A percentile compares a stretch with the other conserved stretches of the same genome.
These are phyloP conservation scores for Leptopilina boulardi DNA, from an alignment of 1,140 invertebrate species.

Conservation along the genomic window DNA sequence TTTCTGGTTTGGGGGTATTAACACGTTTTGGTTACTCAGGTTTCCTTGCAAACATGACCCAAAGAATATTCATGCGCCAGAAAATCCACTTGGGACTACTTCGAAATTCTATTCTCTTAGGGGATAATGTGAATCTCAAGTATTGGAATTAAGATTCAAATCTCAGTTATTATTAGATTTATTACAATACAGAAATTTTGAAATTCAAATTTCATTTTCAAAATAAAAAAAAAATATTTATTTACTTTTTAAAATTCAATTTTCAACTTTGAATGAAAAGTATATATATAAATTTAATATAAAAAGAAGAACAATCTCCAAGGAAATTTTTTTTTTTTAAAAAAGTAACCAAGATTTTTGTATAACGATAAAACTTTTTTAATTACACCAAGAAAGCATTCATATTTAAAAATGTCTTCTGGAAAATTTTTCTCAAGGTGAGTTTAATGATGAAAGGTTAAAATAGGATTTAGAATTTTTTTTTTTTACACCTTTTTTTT, in stretches of 20 bases:
- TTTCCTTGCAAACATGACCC: constrained; percentile 20
- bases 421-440: too few species aligned
- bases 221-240: too few species aligned
- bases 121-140: constrained; percentile 28
- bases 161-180: background rate
- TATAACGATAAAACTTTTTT: too few species aligned
- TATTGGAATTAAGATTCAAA: constrained; percentile 22
- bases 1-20: constrained; percentile 19
- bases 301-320: too few species aligned
- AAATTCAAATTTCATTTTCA: background rate
- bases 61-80: constrained; percentile 32
- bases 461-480: background rate
- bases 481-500: too few species aligned
- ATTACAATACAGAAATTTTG: background rate
- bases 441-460: background rate
- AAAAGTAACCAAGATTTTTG: too few species aligned
- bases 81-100: constrained; percentile 3
- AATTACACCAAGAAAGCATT: too few species aligned
- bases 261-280: too few species aligned
- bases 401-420: too few species aligned
- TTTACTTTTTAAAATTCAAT: too few species aligned
- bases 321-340: too few species aligned
- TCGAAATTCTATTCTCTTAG: constrained; percentile 8
- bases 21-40: background rate
- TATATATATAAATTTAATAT: too few species aligned